These are phyloP conservation scores for Megaceryle torquata DNA, from an alignment of 2,113 vertebrate species.

Conservation along the genomic window DNA sequence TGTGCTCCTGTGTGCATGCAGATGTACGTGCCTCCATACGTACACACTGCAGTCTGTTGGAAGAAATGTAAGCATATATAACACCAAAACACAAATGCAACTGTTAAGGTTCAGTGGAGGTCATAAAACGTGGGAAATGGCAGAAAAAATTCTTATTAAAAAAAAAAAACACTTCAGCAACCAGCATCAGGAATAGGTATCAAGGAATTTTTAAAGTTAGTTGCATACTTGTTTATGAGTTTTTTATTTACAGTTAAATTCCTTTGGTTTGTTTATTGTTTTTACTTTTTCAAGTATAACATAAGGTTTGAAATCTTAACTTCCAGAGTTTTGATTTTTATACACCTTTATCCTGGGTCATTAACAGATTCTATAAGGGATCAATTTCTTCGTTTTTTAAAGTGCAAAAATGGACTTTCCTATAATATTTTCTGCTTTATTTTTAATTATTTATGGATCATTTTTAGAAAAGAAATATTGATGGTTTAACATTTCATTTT, in stretches of 20 bases:
- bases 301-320: neutral
- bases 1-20: rapidly evolving
- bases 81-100: neutral
- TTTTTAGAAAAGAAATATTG: neutral
- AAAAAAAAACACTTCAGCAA: neutral
- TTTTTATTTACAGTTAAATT: neutral
- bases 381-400: neutral
- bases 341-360: neutral
- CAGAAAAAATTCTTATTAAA: neutral
- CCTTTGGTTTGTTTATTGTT: neutral
- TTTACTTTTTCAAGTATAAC: neutral
- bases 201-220: neutral
- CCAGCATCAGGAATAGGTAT: neutral
- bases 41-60: neutral
- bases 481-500: neutral
- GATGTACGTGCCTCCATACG: neutral
- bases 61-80: neutral
- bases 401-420: neutral
- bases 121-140: neutral
- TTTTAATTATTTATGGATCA: neutral
- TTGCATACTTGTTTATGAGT: neutral
- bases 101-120: neutral
- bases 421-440: neutral
- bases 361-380: neutral
- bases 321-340: neutral